These are phyloP conservation scores for Lepidurus couesii DNA, from an alignment of 1,140 invertebrate genomes.

Conservation along the genomic window DNA sequence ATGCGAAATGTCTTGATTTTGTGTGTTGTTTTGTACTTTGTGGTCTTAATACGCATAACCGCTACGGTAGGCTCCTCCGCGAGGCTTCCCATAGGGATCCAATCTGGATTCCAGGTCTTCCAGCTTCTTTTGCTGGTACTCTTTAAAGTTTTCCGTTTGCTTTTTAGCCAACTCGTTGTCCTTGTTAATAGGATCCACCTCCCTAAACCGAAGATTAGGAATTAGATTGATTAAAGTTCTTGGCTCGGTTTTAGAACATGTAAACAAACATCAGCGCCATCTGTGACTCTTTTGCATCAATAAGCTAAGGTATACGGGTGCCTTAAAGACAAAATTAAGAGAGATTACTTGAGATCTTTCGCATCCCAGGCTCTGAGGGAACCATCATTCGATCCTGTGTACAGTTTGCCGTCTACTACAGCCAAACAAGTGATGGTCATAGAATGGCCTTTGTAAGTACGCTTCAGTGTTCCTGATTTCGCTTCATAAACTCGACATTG, in stretches of 20 bases:
- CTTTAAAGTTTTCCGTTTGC: background rate
- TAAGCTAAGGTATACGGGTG: no score
- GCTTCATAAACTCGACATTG: conserved; percentile 48
- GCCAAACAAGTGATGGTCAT: conserved; percentile 46
- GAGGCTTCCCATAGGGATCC: background rate
- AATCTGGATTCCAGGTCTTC: conserved; percentile 26
- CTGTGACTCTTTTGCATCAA: background rate
- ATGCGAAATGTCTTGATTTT: background rate
- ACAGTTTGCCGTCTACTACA: conserved; percentile 45
- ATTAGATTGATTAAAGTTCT: background rate
- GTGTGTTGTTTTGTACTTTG: background rate
- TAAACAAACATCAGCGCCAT: background rate
- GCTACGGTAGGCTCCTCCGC: background rate
- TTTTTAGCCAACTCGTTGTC: background rate
- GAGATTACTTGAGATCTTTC: conserved; percentile 23
- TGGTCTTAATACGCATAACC: background rate
- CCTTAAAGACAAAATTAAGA: background rate
- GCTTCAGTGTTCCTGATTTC: conserved; percentile 48
- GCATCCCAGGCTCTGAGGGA: conserved; percentile 47
- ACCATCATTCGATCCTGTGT: conserved; percentile 47
- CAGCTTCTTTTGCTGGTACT: conserved; percentile 25
- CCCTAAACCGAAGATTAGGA: background rate
- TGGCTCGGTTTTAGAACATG: background rate
- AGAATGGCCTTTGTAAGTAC: conserved; percentile 46
- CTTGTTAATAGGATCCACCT: background rate